Evolutionary conservation across 1,140 invertebrate species (phyloP).

Genomic region (Trypoxylus dichotomus): DNA sequence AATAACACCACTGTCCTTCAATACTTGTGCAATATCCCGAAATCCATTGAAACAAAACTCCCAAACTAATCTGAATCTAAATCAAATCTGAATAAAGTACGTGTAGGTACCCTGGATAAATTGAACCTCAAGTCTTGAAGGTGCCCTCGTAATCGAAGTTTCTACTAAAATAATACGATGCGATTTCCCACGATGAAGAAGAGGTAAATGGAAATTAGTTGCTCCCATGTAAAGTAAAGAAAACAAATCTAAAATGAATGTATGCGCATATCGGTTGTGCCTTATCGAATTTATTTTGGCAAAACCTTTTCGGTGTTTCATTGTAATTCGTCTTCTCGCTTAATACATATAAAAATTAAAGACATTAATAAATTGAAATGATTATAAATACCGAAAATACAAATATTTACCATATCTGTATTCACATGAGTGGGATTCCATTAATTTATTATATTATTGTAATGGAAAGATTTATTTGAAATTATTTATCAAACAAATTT

Average conservation of each 20-base stretch:
- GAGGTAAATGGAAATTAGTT: conserved; percentile 1
- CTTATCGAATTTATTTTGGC: neutral
- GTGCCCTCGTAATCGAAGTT: neutral
- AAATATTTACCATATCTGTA: no score
- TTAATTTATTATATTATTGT: no score
- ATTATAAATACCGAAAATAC: no score
- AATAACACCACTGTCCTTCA: no score
- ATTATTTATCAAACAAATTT: no score
- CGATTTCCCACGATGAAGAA: neutral
- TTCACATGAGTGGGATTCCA: no score
- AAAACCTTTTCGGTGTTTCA: neutral
- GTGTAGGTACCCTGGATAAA: neutral
- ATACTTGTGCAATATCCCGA: neutral
- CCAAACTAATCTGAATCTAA: neutral
- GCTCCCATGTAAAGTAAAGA: neutral
- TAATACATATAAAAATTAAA: neutral
- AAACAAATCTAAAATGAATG: neutral
- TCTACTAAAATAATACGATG: neutral
- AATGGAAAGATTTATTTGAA: no score
- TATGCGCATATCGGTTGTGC: neutral
- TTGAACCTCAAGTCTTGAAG: neutral
- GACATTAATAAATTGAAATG: no score
- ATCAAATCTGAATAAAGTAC: neutral
- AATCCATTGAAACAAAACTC: neutral
- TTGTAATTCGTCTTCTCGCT: neutral